A percentile compares a stretch with the other conserved stretches of the same genome.
Conservation (phyloP, 2,113 vertebrate species). For the Ophthalmolycus amberensis region DNA sequence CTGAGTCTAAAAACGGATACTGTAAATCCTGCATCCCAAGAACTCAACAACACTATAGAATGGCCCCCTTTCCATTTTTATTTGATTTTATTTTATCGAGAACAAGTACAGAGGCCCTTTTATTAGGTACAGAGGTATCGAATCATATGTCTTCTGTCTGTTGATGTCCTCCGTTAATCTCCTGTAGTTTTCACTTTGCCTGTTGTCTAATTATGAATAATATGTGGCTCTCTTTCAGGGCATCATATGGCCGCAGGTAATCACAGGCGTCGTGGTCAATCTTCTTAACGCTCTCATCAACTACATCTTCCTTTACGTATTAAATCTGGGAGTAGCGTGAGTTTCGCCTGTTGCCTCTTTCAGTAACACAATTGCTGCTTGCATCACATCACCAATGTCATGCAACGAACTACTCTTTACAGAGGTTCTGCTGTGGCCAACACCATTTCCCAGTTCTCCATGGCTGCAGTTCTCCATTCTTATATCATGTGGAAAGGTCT, state of each 20-base stretch:
- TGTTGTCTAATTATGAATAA: not conserved
- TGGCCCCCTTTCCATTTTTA: not conserved
- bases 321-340: conserved; percentile 91
- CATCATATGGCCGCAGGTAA: conserved; percentile 90
- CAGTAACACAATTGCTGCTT: not conserved
- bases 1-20: not conserved
- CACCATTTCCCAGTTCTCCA: conserved; percentile 83
- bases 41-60: not conserved
- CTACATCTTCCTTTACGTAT: conserved; percentile 84
- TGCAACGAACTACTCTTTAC: conserved; percentile 14
- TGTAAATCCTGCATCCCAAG: not conserved
- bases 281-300: conserved; percentile 89
- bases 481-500: conserved; percentile 87
- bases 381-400: not conserved
- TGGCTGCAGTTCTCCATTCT: conserved; percentile 82
- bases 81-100: not conserved
- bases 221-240: conserved; percentile 80
- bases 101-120: not conserved
- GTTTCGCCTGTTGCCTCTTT: conserved; percentile 67
- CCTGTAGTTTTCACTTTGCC: not conserved
- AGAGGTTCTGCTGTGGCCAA: conserved; percentile 92
- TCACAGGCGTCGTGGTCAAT: conserved; percentile 89
- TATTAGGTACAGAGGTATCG: not conserved
- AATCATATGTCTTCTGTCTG: not conserved
- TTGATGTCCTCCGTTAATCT: not conserved